Base-by-base conservation (phyloP, 2,113 vertebrate species). In the Cygnus atratus region DNA sequence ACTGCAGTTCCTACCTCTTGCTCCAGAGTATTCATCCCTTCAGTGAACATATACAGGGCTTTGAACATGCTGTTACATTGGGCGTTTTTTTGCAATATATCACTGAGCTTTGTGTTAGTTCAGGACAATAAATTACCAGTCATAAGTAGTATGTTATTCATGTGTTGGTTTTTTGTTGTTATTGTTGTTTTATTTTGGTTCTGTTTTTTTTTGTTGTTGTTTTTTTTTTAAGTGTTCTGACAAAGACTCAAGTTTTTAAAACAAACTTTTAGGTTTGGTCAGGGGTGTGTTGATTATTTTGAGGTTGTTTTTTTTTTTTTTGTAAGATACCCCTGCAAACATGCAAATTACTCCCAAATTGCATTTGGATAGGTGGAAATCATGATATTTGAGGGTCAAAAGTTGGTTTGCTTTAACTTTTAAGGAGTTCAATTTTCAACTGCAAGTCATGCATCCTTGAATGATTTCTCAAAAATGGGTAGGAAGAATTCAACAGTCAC, bases 111-210 rank as follows among this genome's bases (percentile, higher is more conserved):
- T 52, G 50, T 52, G 24, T 25, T 52, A 52, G 24, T 26, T 25
- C 7, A 3, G 24, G 14, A 15, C 28, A 44, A 39, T 37, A 24
- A 65, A 31, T 9, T 16, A 35, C 12, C 18, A 48, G 10, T 71
- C 2, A 0, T 11, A 39, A 74, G 6, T 11, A 61, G 1, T 28
- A 9, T n/a, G 4, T 17, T 41, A 21, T 48, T 48, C 9, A 11
- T 52, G 50, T 48, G 10, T 25, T 25, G 9, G 11, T 16, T 26
- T 9, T 61, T 35, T 35, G 46, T 48, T 48, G 39, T 21, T 35
- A 12, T 41, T 41, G 43, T 39, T 39, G 43, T 43, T 43, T 39
- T 48, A 19, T 10, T 20, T 25, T 24, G 9, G 9, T 10, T 14
- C 10, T 39, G 39, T 39, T 39, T 10, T 10, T 10, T 39, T 39